These are phyloP conservation scores for Corapipo altera DNA, from an alignment of 2,113 vertebrate genomes.

Conservation along the genomic window DNA sequence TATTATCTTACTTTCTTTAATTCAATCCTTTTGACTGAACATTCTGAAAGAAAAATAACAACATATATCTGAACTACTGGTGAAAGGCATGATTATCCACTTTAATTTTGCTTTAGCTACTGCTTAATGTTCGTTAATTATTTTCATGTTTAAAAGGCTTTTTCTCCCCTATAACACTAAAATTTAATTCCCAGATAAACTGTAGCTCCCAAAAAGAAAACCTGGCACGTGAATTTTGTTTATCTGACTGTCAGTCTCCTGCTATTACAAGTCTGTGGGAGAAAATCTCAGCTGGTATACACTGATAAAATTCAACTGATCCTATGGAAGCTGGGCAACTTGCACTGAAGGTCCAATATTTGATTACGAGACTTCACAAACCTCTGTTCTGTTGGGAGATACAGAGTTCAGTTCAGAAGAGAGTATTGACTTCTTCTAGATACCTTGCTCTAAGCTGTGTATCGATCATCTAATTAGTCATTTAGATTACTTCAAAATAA, in stretches of 20 bases:
- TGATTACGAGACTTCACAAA: background rate
- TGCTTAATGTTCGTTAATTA: background rate
- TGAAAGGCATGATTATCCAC: background rate
- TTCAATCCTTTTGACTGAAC: background rate
- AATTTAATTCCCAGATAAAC: background rate
- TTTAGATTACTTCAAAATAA: background rate
- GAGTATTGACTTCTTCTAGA: background rate
- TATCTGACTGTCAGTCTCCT: background rate
- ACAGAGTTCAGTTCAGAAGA: background rate
- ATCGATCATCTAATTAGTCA: background rate
- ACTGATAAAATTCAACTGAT: background rate
- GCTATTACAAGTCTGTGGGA: background rate
- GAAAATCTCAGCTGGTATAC: background rate
- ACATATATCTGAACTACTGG: background rate
- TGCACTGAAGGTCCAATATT: background rate
- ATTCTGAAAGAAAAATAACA: constrained; percentile 2
- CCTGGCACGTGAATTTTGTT: accelerated
- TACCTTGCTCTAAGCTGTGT: background rate
- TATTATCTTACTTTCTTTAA: background rate
- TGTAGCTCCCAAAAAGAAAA: background rate
- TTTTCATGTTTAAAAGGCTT: background rate
- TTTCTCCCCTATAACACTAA: background rate
- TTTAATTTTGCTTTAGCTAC: background rate
- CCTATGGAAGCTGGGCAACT: background rate
- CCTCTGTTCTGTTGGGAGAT: background rate